Evolutionary conservation across 2,113 vertebrate species (phyloP), one percentile per base, ranked within the genome.

Genomic region (Myocastor coypus): DNA sequence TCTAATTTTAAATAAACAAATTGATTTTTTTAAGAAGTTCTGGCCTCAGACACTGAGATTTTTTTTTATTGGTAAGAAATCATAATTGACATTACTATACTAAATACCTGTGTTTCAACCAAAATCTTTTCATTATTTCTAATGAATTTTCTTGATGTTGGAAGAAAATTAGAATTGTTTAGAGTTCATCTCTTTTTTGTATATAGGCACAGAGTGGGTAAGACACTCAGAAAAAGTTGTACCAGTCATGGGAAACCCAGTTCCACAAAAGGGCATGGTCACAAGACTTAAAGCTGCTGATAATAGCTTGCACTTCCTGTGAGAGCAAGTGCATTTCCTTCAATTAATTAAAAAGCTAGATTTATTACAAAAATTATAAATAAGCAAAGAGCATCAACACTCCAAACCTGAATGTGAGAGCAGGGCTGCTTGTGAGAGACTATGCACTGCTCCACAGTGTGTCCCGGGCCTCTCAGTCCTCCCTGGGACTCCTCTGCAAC

Each of bases 111-210:
- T 77, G 8, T 93, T 94, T 94, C 55, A 57, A 5, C 20, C 22
- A 50, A 77, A 77, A 17, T 95, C 24, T 94, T 59, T 91, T 94
- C 16, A 55, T 97, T 86, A 77, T 94, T 92, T 94, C 32, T 73
- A n/a, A 50, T 91, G 46, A 8, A 71, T 92, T 85, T 94, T 92
- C 37, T 40, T 82, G 2, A 7, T 61, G 3, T 61, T 83, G 28
- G n/a, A 85, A 81, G 66, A 66, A 87, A 92, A 88, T 73, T 78
- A 42, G 16, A 81, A 64, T 75, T 89, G 59, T 50, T 81, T 68
- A 66, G 30, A 82, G 17, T 8, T 82, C 32, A 5, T 10, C 42
- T 40, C 57, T 81, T 91, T 22, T 78, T 91, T 83, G 40, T 12
- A 37, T 30, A 22, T 30, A 63, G 42, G 57, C 68, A 63, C 28